phyloP scores from a whole-genome alignment of 2,113 vertebrate genomes.

The Gallinago jamesoni region DNA sequence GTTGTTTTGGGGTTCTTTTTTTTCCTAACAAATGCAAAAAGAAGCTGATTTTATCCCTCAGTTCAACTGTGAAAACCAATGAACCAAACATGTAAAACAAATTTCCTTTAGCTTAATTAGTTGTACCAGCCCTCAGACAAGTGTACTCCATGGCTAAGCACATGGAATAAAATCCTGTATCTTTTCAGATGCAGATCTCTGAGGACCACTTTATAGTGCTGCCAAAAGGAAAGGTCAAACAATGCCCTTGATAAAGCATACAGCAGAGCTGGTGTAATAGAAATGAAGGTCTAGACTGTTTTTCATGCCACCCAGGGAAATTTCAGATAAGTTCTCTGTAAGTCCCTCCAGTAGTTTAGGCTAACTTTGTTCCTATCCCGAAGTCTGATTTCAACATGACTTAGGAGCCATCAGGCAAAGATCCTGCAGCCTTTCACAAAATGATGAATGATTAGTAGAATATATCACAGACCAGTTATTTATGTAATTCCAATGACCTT shows the following conservation, averaged over 20 bases:
- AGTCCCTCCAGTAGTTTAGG: neutral
- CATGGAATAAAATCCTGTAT: neutral
- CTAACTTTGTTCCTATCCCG: neutral
- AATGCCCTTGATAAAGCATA: neutral
- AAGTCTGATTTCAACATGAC: neutral
- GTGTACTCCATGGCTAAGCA: neutral
- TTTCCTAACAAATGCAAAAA: neutral
- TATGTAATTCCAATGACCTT: neutral
- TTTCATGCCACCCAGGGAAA: neutral
- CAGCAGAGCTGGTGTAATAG: neutral
- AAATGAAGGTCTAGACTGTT: neutral
- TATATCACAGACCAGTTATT: neutral
- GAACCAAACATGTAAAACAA: neutral
- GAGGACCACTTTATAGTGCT: neutral
- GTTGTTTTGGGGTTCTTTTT: neutral
- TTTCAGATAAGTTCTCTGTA: neutral
- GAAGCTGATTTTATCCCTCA: neutral
- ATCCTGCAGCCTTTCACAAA: neutral
- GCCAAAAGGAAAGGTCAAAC: neutral
- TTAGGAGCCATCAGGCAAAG: neutral
- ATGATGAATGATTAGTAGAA: neutral
- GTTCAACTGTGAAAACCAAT: neutral
- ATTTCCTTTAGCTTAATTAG: constrained; percentile 30
- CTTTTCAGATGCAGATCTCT: neutral
- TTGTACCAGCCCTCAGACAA: neutral